These are phyloP conservation scores for Aepyceros melampus DNA, from an alignment of 2,113 vertebrate genomes.

Conservation along the genomic window DNA sequence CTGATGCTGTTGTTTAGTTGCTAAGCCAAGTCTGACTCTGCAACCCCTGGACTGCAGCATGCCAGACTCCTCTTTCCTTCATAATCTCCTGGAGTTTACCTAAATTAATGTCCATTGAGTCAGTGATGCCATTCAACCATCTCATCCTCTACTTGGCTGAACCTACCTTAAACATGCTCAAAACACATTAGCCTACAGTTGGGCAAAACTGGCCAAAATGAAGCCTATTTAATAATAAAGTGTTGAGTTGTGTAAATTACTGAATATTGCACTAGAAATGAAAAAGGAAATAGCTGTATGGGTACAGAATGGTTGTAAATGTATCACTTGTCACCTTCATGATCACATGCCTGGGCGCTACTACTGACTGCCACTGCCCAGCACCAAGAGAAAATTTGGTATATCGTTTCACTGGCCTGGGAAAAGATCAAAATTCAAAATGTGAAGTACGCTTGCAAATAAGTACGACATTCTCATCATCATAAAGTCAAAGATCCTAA, in stretches of 20 bases:
- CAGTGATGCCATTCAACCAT: not conserved
- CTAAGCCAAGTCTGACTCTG: not conserved
- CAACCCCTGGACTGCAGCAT: not conserved
- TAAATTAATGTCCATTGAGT: not conserved
- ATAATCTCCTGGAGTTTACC: not conserved
- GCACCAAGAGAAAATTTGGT: not conserved
- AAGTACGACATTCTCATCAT: not conserved
- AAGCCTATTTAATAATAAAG: not conserved
- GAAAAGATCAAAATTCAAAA: not conserved
- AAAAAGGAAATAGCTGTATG: rapidly evolving
- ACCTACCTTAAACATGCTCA: not conserved
- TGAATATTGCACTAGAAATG: not conserved
- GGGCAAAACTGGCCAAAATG: not conserved
- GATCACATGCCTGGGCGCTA: not conserved
- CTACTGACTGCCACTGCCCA: not conserved
- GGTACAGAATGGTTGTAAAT: not conserved
- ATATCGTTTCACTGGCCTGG: not conserved
- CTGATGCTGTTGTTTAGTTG: not conserved
- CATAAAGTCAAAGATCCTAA: not conserved
- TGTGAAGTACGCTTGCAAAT: not conserved
- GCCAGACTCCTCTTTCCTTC: not conserved
- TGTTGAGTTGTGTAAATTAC: not conserved
- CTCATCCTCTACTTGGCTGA: not conserved
- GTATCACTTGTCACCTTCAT: not conserved
- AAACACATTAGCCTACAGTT: not conserved